A percentile compares a stretch with the other conserved stretches of the same genome.
phyloP scores from a whole-genome alignment of 2,888 invertebrate genomes.

The Sepioteuthis lessoniana region DNA sequence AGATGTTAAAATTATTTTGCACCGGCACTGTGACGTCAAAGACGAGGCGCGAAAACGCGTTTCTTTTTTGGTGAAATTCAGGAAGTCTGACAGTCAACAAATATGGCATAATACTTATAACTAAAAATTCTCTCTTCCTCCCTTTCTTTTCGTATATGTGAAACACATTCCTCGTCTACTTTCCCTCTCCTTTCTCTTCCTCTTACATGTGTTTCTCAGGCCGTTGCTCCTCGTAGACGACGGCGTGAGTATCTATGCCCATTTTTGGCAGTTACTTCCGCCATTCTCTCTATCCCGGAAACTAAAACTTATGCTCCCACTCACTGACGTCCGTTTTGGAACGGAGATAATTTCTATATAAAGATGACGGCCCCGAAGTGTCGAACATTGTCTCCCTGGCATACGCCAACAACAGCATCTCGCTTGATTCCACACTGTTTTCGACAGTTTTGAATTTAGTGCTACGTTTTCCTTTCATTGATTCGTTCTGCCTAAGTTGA shows the following conservation, averaged over 20 bases:
- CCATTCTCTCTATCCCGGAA: not conserved
- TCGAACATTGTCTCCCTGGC: not conserved
- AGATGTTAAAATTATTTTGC: not conserved
- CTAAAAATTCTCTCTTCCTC: not conserved
- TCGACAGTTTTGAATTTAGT: too few relatives aligned
- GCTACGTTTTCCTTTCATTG: not conserved
- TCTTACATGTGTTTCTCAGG: not conserved
- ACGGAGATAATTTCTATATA: not conserved
- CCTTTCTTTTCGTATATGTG: not conserved
- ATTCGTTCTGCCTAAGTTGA: not conserved
- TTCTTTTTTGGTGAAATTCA: not conserved
- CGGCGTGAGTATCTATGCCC: not conserved
- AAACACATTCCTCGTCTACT: not conserved
- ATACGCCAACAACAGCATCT: not conserved
- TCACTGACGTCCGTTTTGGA: not conserved
- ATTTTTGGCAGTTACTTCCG: not conserved
- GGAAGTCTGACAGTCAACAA: not conserved
- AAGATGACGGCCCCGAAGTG: not conserved
- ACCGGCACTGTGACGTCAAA: not conserved
- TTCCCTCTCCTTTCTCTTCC: not conserved
- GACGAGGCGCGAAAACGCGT: not conserved
- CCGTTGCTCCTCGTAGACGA: not conserved
- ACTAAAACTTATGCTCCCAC: not conserved
- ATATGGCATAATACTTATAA: not conserved
- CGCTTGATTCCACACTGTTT: not conserved